These are phyloP conservation scores for Mythimna ferrago DNA, from an alignment of 2,888 invertebrate species.

Conservation along the genomic window DNA sequence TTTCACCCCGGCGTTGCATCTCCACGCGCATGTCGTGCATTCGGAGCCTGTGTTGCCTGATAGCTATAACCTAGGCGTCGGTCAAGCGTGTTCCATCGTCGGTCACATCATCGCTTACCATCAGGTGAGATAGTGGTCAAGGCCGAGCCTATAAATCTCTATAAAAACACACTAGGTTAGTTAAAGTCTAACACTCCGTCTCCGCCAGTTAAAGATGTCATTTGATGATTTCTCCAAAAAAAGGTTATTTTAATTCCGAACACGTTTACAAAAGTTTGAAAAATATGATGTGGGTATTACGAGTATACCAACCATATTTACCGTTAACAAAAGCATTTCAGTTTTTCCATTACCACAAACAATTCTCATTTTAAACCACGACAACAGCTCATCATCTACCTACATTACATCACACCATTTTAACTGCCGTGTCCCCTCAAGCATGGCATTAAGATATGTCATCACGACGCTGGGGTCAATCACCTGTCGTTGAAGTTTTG, in stretches of 20 bases:
- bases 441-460: slow-evolving; percentile 53
- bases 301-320: not conserved
- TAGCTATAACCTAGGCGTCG: too few relatives aligned
- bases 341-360: slow-evolving; percentile 8
- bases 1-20: too few relatives aligned
- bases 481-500: slow-evolving; percentile 54
- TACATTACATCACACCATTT: slow-evolving; percentile 25
- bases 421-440: slow-evolving; percentile 36
- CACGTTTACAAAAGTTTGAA: too few relatives aligned
- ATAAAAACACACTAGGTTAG: too few relatives aligned
- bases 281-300: not conserved
- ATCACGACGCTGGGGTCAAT: slow-evolving; percentile 55
- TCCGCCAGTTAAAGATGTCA: too few relatives aligned
- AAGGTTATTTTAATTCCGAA: not conserved
- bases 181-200: too few relatives aligned
- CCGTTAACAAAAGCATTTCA: not conserved
- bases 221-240: not conserved
- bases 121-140: too few relatives aligned
- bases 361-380: slow-evolving; percentile 2
- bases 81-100: too few relatives aligned
- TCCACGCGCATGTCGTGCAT: too few relatives aligned
- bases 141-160: too few relatives aligned
- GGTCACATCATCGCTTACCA: too few relatives aligned
- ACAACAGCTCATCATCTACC: slow-evolving; percentile 33
- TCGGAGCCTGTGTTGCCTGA: too few relatives aligned